Percentiles rank a stretch among this genome's conserved stretches.
These are phyloP conservation scores for Drosophila pseudoananassae DNA, from an alignment of 1,140 invertebrate species.

Conservation along the genomic window DNA sequence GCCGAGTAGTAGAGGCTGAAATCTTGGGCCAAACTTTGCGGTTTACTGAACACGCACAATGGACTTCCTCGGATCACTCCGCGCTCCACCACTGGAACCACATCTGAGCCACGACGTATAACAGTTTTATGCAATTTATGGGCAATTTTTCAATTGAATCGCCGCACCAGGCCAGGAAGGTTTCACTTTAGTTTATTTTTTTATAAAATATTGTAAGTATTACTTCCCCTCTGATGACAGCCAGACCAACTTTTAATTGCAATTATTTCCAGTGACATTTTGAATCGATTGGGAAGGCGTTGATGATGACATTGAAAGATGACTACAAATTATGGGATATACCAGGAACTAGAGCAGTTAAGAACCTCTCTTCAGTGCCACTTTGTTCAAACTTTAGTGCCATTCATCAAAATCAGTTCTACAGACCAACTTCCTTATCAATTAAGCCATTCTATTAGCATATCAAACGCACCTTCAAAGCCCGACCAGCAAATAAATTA, in stretches of 20 bases:
- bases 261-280: slow-evolving; percentile 69
- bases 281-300: slow-evolving; percentile 18
- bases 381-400: slow-evolving; percentile 17
- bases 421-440: slow-evolving; percentile 68
- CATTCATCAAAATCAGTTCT: slow-evolving; percentile 53
- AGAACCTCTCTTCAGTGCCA: slow-evolving; percentile 15
- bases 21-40: slow-evolving; percentile 67
- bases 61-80: slow-evolving; percentile 35
- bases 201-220: background rate
- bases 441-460: slow-evolving; percentile 58
- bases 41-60: slow-evolving; percentile 75
- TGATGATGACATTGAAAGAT: background rate
- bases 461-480: slow-evolving; percentile 61
- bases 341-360: no score
- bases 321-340: background rate
- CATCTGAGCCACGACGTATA: slow-evolving; percentile 30
- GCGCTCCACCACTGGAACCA: background rate
- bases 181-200: slow-evolving; percentile 31
- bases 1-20: slow-evolving; percentile 8
- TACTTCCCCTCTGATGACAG: slow-evolving; percentile 22
- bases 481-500: slow-evolving; percentile 43
- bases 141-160: slow-evolving; percentile 76
- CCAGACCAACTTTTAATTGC: slow-evolving; percentile 59
- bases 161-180: slow-evolving; percentile 55
- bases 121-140: slow-evolving; percentile 74